These are phyloP conservation scores for Acrocyrtus sp. DNA, from an alignment of 2,888 invertebrate species.

Conservation along the genomic window DNA sequence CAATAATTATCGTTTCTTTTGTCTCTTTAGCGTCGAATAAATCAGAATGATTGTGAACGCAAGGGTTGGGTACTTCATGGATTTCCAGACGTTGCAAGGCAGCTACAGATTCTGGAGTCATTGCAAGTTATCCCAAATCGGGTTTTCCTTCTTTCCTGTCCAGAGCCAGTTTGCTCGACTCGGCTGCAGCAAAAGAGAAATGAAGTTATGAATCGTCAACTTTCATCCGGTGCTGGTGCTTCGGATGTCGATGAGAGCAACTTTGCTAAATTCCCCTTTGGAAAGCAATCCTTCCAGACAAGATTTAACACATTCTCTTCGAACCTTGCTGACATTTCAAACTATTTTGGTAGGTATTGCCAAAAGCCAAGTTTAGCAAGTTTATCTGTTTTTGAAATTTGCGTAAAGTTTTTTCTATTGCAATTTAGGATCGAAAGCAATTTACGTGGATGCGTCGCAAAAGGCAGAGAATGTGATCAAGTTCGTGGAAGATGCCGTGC, in stretches of 20 bases:
- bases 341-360: slow-evolving; percentile 48
- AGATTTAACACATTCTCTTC: slow-evolving; percentile 37
- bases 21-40: slow-evolving; percentile 40
- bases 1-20: background rate
- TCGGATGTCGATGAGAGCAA: slow-evolving; percentile 15
- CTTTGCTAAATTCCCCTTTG: slow-evolving; percentile 51
- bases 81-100: slow-evolving; percentile 53
- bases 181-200: slow-evolving; percentile 39
- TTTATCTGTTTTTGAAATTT: background rate
- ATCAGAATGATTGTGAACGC: slow-evolving; percentile 53
- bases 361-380: too few species aligned
- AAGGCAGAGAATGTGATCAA: slow-evolving; percentile 30
- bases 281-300: slow-evolving; percentile 36
- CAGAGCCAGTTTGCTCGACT: slow-evolving; percentile 32
- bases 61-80: slow-evolving; percentile 61
- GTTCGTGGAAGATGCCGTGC: slow-evolving; percentile 53
- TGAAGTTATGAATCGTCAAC: slow-evolving; percentile 30
- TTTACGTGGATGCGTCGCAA: slow-evolving; percentile 58
- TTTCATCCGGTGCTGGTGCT: slow-evolving; percentile 22
- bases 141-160: slow-evolving; percentile 49
- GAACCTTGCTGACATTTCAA: slow-evolving; percentile 42
- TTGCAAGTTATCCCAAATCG: slow-evolving; percentile 50
- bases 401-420: background rate
- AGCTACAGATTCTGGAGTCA: slow-evolving; percentile 51
- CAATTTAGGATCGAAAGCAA: slow-evolving; percentile 44